A percentile compares a stretch with the other conserved stretches of the same genome.
Evolutionary conservation across 2,888 invertebrate species (phyloP).

Genomic region (Spisula solida): DNA sequence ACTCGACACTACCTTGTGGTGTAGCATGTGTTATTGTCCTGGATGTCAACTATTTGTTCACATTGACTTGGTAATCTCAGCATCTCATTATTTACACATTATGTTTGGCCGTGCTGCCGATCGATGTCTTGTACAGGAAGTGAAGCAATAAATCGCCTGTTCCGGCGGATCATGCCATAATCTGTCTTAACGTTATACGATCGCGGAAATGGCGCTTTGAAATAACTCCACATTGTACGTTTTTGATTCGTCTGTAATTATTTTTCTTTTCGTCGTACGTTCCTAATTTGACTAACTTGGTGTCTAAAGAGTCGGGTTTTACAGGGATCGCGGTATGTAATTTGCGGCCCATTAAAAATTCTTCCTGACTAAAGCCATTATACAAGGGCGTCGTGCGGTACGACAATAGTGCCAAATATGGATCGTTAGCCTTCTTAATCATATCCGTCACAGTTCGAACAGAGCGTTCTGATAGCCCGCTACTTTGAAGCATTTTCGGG

Average conservation of each 20-base stretch:
- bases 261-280: slow-evolving; percentile 22
- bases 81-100: background rate
- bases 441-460: slow-evolving; percentile 56
- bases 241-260: slow-evolving; percentile 12
- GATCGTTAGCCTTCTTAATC: too few relatives aligned
- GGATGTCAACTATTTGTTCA: too few relatives aligned
- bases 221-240: slow-evolving; percentile 5
- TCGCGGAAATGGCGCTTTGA: slow-evolving; percentile 38
- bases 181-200: background rate
- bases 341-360: slow-evolving; percentile 78
- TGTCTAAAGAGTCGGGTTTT: too few relatives aligned
- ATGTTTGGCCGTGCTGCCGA: background rate
- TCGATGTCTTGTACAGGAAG: background rate
- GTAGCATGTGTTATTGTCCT: background rate
- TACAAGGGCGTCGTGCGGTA: too few relatives aligned
- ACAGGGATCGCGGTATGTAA: too few relatives aligned
- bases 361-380: too few relatives aligned
- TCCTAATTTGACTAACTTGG: slow-evolving; percentile 42
- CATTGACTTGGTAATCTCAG: background rate
- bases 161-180: slow-evolving; percentile 35
- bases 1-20: background rate
- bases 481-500: slow-evolving; percentile 61
- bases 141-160: slow-evolving; percentile 21
- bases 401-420: too few relatives aligned
- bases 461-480: slow-evolving; percentile 55